A percentile compares a stretch with the other conserved stretches of the same genome.
Evolutionary conservation across 2,113 vertebrate genomes (phyloP).

Genomic region (Burhinus oedicnemus): DNA sequence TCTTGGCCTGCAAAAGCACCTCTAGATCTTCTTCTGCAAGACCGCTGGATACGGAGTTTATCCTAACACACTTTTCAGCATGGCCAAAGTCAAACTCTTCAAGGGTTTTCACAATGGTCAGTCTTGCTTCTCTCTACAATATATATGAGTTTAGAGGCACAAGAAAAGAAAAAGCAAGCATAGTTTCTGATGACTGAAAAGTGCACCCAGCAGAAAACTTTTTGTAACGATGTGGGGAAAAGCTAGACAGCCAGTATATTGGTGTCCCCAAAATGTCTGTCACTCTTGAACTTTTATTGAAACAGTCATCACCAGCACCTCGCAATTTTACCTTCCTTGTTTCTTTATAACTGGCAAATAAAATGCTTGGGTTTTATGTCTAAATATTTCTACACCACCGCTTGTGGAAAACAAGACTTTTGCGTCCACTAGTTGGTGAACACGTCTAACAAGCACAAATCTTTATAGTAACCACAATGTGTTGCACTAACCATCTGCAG

Average conservation of each 20-base stretch:
- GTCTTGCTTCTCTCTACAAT: slow-evolving; percentile 86
- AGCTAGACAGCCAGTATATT: not conserved
- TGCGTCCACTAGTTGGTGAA: not conserved
- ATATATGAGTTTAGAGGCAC: not conserved
- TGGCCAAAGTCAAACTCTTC: slow-evolving; percentile 84
- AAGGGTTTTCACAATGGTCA: slow-evolving; percentile 84
- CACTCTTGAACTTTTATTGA: not conserved
- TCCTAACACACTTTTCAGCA: slow-evolving; percentile 91
- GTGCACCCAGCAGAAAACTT: not conserved
- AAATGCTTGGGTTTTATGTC: not conserved
- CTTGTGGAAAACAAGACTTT: not conserved
- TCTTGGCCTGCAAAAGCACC: slow-evolving; percentile 80
- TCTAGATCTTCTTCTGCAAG: slow-evolving; percentile 89
- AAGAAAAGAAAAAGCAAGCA: not conserved
- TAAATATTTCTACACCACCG: not conserved
- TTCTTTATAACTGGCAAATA: not conserved
- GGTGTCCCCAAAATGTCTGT: not conserved
- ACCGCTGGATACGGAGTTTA: slow-evolving; percentile 94
- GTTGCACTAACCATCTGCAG: not conserved
- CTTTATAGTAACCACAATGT: not conserved
- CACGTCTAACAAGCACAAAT: not conserved
- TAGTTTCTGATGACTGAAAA: not conserved
- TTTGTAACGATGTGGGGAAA: not conserved
- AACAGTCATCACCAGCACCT: not conserved
- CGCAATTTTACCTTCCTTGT: not conserved